Evolutionary conservation across 2,888 invertebrate species (phyloP).

Genomic region (Serripes groenlandicus): DNA sequence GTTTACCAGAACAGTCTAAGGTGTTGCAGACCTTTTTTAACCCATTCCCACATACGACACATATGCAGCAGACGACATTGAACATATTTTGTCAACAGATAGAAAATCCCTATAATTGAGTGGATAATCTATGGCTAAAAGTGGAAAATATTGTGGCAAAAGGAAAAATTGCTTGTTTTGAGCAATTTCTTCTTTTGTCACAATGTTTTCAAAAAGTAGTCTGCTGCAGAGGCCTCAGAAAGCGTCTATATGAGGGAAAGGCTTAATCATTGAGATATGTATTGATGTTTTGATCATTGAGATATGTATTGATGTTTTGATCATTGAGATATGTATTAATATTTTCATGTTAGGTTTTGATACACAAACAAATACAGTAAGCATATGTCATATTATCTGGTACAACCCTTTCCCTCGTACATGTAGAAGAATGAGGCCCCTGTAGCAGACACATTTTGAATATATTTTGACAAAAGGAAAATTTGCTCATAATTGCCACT

Average conservation of each 20-base stretch:
- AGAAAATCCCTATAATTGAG: too few species aligned
- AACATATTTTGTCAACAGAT: background rate
- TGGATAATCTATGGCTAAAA: too few species aligned
- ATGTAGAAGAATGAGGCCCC: too few species aligned
- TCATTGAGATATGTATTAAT: too few species aligned
- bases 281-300: too few species aligned
- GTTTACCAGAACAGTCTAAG: too few species aligned
- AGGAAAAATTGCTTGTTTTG: background rate
- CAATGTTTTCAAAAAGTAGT: background rate
- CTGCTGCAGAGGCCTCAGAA: background rate
- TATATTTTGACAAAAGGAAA: background rate
- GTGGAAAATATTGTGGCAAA: constrained; percentile 5
- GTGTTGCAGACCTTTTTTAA: too few species aligned
- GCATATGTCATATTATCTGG: too few species aligned
- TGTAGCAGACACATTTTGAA: background rate
- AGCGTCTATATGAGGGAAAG: background rate
- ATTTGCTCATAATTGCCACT: background rate
- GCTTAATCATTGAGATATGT: too few species aligned
- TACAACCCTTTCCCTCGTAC: background rate
- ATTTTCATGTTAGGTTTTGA: too few species aligned
- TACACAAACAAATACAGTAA: too few species aligned
- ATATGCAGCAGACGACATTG: background rate
- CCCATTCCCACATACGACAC: background rate
- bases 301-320: too few species aligned
- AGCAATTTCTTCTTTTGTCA: background rate